These are phyloP conservation scores for Cranoglanis bouderius DNA, from an alignment of 2,113 vertebrate species.

Conservation along the genomic window DNA sequence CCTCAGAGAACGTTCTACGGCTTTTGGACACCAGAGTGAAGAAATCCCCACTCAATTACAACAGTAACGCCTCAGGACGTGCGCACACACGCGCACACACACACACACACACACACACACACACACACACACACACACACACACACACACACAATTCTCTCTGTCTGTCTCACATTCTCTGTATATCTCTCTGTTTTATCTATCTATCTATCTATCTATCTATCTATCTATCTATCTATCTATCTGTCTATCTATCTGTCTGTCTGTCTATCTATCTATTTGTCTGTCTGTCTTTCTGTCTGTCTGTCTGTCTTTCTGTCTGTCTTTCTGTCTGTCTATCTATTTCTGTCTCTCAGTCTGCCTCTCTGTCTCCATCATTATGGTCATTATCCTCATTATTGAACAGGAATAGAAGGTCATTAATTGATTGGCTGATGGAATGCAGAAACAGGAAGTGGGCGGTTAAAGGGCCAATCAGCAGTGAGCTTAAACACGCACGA, in stretches of 20 bases:
- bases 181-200: neutral
- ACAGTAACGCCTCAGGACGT: slow-evolving; percentile 36
- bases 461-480: slow-evolving; percentile 48
- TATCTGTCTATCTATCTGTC: neutral
- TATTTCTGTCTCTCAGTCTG: neutral
- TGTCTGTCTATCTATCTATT: neutral
- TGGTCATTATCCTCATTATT: slow-evolving; percentile 49
- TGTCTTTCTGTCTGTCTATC: neutral
- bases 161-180: neutral
- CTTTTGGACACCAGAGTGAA: slow-evolving; percentile 40
- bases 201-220: neutral
- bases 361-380: slow-evolving; percentile 20
- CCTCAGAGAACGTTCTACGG: neutral
- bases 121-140: slow-evolving; percentile 22
- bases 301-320: neutral
- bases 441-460: slow-evolving; percentile 47
- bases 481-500: slow-evolving; percentile 39
- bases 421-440: slow-evolving; percentile 48
- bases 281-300: neutral
- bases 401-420: slow-evolving; percentile 42
- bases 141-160: neutral
- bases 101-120: neutral
- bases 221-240: neutral
- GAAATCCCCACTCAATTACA: slow-evolving; percentile 56
- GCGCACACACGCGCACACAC: too few relatives aligned